Base-by-base conservation (phyloP, 1,140 invertebrate genomes). In the Lutraria rhynchaena region DNA sequence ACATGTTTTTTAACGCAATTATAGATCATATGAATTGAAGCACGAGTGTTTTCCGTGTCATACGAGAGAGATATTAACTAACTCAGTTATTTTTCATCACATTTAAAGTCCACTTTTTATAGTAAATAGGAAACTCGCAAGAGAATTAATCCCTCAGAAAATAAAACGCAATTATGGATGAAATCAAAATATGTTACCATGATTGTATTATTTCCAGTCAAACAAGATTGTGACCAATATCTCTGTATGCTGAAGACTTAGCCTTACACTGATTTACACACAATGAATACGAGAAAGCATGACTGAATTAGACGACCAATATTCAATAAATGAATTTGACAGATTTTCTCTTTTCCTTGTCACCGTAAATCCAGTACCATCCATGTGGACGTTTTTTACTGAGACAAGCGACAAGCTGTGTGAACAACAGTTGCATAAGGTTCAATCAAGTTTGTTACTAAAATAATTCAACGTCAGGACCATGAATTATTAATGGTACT, bases 301-400 rank as follows among this genome's bases (percentile, higher is more conserved):
- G 69, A 19, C 69, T 55, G 19, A 15, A 24, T 57, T 35, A 57
- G 27, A 71, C 53, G 29, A 19, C 69, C 69, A n/a, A 71, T 57
- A 71, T 71, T 71, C 69, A 71, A 55, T 57, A 57, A 51, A 71
- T n/a, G n/a, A 55, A 15, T 31, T 71, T 35, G 53, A 71, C 53
- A 55, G 41, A 41, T 41, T 41, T 41, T 41, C 37, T 41, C 15
- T 41, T 41, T 41, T 41, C 15, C 37, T 15, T 41, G 37, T 41
- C n/a, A n/a, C n/a, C n/a, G n/a, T n/a, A n/a, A n/a, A n/a, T n/a
- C n/a, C n/a, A n/a, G n/a, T n/a, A n/a, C n/a, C n/a, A n/a, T n/a
- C n/a, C n/a, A n/a, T n/a, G n/a, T n/a, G n/a, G n/a, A n/a, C n/a
- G n/a, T n/a, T n/a, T n/a, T n/a, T n/a, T n/a, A n/a, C n/a, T n/a